Base-by-base conservation (phyloP, 2,797 vertebrate species). In the Nyctalus aviator region DNA sequence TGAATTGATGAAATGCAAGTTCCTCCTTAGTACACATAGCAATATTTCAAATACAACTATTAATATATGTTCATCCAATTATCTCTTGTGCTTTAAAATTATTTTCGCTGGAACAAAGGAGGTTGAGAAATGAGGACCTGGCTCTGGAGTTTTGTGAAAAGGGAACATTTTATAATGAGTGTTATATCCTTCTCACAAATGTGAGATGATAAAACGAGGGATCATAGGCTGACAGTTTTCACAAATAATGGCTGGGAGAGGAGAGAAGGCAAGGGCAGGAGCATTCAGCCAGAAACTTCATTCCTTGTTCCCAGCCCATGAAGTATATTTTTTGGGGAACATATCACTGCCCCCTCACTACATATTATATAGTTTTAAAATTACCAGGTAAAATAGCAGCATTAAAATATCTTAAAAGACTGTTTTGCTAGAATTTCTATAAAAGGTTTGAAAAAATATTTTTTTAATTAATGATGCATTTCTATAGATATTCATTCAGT, bases 11-110 rank as follows among this genome's bases (percentile, higher is more conserved):
- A 94, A 88, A 78, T 78, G 1, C 32, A 91, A 72, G 18, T 25
- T 90, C 32, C 44, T 81, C 17, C n/a, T 17, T 69, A 66, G 35
- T 62, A 30, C 6, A 78, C 35, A 84, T 62, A 92, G 41, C 23
- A 92, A 86, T 86, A 64, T 79, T 75, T 82, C 32, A 94, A 93
- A 91, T 87, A 44, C 44, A 93, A 81, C 4, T 75, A 55, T 72
- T 87, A 68, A 10, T 69, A 69, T 81, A 2, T 87, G 76, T 71
- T 66, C 9, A 89, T 48, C 15, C 6, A 88, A 17, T 93, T 89
- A 66, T 79, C 17, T 95, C 81, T 75, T 72, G 5, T 78, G n/a
- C 69, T 91, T 85, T 46, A 79, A 78, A 93, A 84, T 68, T 92
- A 79, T 71, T 66, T 32, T n/a, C 85, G 35, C 50, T 94, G 32